Base-by-base conservation (phyloP, 2,113 vertebrate species). In the Phasianus colchicus region DNA sequence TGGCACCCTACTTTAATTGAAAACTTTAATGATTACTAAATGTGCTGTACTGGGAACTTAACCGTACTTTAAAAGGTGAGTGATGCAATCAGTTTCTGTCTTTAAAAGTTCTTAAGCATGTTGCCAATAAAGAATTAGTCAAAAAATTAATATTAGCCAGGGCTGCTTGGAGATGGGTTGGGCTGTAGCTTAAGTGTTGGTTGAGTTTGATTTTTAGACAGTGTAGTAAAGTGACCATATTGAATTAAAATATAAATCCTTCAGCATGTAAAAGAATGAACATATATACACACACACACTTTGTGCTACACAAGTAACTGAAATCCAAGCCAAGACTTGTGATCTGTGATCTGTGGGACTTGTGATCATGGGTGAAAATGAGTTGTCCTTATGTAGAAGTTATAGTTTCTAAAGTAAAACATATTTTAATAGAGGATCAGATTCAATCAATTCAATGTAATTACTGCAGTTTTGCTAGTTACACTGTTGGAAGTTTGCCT, bases 101-200 rank as follows among this genome's bases (percentile, higher is more conserved):
- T 86, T 54, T 71, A 43, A 50, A 89, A 77, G 67, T 85, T 93
- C 74, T 69, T 80, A 70, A 80, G 72, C 42, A 2, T 66, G 55
- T 74, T 93, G 77, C 75, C 36, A 83, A 27, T 63, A 94, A 93
- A 64, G 75, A 92, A 92, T 89, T 87, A 85, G 83, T 72, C 11
- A 93, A 95, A 95, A 86, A 74, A 88, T 88, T 83, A 54, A 43
- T 93, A 89, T 88, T 50, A 34, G 24, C 67, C 16, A 60, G 63
- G 42, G 40, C 42, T 83, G 32, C 78, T 77, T 74, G 50, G 45
- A 88, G 60, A 83, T 55, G 66, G 87, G 85, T 80, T 76, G 85
- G 86, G 71, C 70, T 88, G 50, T 71, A 58, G n/a, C 67, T 87
- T 50, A 83, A 88, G 45, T 54, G 42, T 50, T 87, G 27, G 14